phyloP scores from a whole-genome alignment of 37 sponge, comb jelly and placozoan genomes.

The Hormiphora californensis region DNA sequence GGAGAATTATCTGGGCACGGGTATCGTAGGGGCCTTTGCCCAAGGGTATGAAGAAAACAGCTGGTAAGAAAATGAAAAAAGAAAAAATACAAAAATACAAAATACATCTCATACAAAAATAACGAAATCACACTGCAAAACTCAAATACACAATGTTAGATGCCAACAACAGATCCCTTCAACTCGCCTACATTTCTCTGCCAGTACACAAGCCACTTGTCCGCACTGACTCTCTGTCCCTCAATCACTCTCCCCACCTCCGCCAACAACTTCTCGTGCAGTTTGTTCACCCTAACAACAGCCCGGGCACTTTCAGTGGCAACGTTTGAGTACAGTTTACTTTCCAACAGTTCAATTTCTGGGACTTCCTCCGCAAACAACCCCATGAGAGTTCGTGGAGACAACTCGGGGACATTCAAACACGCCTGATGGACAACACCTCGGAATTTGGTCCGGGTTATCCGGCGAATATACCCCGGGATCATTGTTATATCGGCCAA shows the following conservation, averaged over 20 bases:
- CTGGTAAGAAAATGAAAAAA: too few relatives aligned
- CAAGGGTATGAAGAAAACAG: too few relatives aligned
- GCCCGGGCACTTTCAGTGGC: neutral
- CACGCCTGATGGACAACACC: neutral
- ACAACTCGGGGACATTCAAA: neutral
- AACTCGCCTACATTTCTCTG: neutral
- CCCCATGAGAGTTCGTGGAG: neutral
- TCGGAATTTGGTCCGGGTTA: neutral
- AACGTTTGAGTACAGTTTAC: neutral
- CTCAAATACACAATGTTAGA: too few relatives aligned
- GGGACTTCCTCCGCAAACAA: neutral
- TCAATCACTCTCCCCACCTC: neutral
- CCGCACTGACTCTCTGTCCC: neutral
- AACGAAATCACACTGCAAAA: too few relatives aligned
- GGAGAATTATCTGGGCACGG: too few relatives aligned
- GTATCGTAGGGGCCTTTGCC: too few relatives aligned
- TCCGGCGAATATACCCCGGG: neutral
- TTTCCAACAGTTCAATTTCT: neutral
- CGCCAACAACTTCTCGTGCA: neutral
- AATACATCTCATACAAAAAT: too few relatives aligned
- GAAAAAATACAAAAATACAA: too few relatives aligned
- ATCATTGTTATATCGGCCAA: neutral
- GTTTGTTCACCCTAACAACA: neutral
- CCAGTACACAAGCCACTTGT: neutral
- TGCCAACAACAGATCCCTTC: too few relatives aligned